phyloP scores from a whole-genome alignment of 2,888 invertebrate species.

The Andrena praecox region DNA sequence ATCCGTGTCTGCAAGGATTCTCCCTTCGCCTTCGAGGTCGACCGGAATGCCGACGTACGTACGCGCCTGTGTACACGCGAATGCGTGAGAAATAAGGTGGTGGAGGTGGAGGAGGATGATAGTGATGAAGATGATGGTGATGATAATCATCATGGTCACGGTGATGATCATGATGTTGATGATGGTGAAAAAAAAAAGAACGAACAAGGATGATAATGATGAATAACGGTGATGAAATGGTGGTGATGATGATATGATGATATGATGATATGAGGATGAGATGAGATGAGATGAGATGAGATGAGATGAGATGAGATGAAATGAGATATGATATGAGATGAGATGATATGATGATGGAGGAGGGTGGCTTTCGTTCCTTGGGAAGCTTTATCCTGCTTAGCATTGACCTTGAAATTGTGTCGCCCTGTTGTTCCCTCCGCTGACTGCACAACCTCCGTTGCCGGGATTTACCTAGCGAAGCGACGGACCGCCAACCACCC shows the following conservation, averaged over 20 bases:
- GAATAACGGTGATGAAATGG: slow-evolving; percentile 38
- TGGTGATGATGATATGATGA: slow-evolving; percentile 32
- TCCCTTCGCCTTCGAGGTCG: slow-evolving; percentile 76
- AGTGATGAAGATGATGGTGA: slow-evolving; percentile 41
- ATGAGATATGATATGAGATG: slow-evolving; percentile 46
- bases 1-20: slow-evolving; percentile 72
- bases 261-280: slow-evolving; percentile 15
- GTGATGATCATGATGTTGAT: not conserved
- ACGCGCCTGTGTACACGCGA: slow-evolving; percentile 65
- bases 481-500: slow-evolving; percentile 97
- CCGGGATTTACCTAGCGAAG: slow-evolving; percentile 93
- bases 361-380: slow-evolving; percentile 80
- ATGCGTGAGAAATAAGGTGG: slow-evolving; percentile 68
- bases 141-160: slow-evolving; percentile 28
- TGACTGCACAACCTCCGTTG: slow-evolving; percentile 85
- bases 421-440: slow-evolving; percentile 85
- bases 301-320: slow-evolving; percentile 42
- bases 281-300: slow-evolving; percentile 41
- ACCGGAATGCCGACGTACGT: slow-evolving; percentile 70
- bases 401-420: slow-evolving; percentile 85
- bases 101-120: slow-evolving; percentile 48
- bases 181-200: slow-evolving; percentile 12
- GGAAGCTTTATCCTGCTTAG: slow-evolving; percentile 85
- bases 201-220: slow-evolving; percentile 32
- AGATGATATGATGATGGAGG: slow-evolving; percentile 64